These are phyloP conservation scores for Melanocharis versteri DNA, from an alignment of 2,113 vertebrate species.

Conservation along the genomic window DNA sequence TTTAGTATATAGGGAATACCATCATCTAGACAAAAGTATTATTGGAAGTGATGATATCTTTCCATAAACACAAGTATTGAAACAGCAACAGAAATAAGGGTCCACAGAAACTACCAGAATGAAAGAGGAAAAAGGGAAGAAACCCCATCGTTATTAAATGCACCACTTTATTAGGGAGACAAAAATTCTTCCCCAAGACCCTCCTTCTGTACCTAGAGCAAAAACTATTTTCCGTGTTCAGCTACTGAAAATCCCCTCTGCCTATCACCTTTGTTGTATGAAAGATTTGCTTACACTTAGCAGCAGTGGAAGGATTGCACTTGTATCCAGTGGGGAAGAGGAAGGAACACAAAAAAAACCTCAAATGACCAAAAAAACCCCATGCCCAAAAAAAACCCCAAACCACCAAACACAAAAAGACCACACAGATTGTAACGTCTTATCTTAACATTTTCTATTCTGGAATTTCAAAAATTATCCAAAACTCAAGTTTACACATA, in stretches of 20 bases:
- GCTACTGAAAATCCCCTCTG: neutral
- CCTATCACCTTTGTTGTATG: neutral
- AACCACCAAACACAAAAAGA: neutral
- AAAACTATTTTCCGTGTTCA: neutral
- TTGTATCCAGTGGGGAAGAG: neutral
- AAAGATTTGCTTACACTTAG: neutral
- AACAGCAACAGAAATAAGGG: neutral
- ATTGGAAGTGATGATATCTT: neutral
- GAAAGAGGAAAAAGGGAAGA: neutral
- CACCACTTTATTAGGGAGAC: neutral
- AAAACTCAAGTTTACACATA: neutral
- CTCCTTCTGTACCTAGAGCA: neutral
- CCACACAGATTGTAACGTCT: neutral
- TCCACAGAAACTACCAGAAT: neutral
- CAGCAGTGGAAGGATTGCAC: neutral
- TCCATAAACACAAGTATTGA: neutral
- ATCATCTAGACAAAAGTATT: neutral
- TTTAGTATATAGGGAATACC: neutral
- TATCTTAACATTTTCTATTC: neutral
- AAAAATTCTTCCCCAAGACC: neutral
- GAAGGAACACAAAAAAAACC: neutral
- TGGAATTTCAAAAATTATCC: conserved; percentile 8
- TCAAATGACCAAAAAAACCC: neutral
- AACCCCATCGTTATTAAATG: neutral
- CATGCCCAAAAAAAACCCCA: neutral